Percentiles rank a stretch among this genome's conserved stretches.
Evolutionary conservation across 2,113 vertebrate species (phyloP).

Genomic region (Deroptyus accipitrinus): DNA sequence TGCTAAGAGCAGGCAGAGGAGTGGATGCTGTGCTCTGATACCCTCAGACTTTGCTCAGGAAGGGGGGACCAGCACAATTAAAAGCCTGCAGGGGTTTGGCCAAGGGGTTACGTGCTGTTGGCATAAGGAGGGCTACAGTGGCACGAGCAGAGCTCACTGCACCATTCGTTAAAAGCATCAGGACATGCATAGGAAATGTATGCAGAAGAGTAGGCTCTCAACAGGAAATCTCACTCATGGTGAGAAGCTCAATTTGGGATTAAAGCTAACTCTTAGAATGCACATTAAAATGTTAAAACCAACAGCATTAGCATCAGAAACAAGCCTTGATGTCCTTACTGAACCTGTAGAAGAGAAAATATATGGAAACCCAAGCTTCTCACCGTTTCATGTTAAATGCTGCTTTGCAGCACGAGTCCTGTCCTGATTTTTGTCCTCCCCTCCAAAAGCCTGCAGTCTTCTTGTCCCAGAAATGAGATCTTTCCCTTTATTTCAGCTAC

Average conservation of each 20-base stretch:
- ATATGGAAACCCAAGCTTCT: conserved; percentile 14
- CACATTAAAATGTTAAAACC: background rate
- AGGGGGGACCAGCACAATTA: background rate
- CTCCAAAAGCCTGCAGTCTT: background rate
- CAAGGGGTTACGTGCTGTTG: background rate
- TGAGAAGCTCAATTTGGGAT: conserved; percentile 41
- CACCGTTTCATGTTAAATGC: background rate
- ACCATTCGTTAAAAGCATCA: background rate
- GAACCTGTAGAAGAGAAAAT: conserved; percentile 10
- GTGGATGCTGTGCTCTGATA: background rate
- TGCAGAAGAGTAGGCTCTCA: background rate
- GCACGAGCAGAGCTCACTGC: background rate
- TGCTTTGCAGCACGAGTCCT: background rate
- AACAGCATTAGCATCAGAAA: conserved; percentile 43
- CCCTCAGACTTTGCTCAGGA: background rate
- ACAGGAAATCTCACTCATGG: conserved; percentile 4
- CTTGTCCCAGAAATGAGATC: conserved; percentile 11
- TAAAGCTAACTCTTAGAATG: background rate
- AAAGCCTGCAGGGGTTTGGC: background rate
- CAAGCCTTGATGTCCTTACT: conserved; percentile 9
- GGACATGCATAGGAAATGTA: background rate
- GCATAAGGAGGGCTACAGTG: background rate
- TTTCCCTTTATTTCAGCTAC: conserved; percentile 79
- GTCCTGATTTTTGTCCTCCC: background rate
- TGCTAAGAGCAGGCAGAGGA: background rate